A percentile compares a stretch with the other conserved stretches of the same genome.
phyloP scores from a whole-genome alignment of 2,888 invertebrate genomes.

The Gisinianus flammeolus region DNA sequence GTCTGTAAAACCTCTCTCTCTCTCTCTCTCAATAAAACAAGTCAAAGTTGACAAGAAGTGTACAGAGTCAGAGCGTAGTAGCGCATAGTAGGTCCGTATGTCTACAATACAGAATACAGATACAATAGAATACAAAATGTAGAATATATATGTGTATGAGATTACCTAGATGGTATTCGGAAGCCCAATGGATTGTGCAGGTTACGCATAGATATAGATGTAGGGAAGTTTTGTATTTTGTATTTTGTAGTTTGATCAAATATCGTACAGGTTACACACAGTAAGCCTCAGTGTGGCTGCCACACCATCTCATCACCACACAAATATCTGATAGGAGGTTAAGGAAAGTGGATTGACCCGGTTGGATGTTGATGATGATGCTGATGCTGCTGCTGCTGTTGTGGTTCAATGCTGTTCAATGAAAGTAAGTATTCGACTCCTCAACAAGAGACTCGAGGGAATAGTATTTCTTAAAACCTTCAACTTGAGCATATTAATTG shows the following conservation, averaged over 20 bases:
- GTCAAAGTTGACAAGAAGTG: not conserved
- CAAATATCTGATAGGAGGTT: conserved; percentile 20
- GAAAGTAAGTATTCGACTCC: not conserved
- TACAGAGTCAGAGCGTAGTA: no score
- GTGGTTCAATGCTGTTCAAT: not conserved
- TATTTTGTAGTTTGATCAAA: not conserved
- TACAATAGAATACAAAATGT: no score
- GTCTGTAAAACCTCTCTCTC: no score
- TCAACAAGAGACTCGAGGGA: not conserved
- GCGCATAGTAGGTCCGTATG: no score
- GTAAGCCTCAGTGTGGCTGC: not conserved
- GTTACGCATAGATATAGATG: not conserved
- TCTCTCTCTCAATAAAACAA: not conserved
- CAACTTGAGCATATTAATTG: not conserved
- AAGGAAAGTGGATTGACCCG: conserved; percentile 57
- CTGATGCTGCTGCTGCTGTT: not conserved
- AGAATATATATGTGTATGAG: not conserved
- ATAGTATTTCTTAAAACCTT: not conserved
- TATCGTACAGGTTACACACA: not conserved
- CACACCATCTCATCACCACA: not conserved
- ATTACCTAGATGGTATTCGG: not conserved
- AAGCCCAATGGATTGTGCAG: no score
- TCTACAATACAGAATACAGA: no score
- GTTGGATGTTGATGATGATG: conserved; percentile 38
- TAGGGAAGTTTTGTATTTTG: not conserved